Base-by-base conservation (phyloP, 2,113 vertebrate species). In the Prolemur simus region DNA sequence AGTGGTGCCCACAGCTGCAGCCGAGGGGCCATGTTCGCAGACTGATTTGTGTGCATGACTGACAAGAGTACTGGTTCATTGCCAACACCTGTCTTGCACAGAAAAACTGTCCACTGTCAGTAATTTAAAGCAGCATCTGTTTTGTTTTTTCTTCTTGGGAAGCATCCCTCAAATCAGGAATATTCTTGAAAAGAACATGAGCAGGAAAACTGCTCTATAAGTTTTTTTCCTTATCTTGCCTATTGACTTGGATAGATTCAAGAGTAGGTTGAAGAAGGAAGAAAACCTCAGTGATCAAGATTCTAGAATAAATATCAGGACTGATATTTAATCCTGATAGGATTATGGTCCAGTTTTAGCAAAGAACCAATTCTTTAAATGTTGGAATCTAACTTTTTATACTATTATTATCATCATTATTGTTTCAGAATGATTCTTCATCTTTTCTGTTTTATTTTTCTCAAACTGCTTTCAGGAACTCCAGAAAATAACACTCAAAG, bases 331-430 rank as follows among this genome's bases (percentile, higher is more conserved):
- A 54, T 96, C 85, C 94, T 90, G 68, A 58, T 85, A 87, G 77
- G 76, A 64, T 91, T 78, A 83, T 76, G 69, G 87, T 95, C 95
- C 89, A 87, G 20, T 96, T 96, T 94, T 98, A 98, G 97, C 97
- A 98, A 97, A 97, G 97, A 98, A 95, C 74, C 86, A 96, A 39
- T 87, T 94, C 71, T 69, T 94, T 89, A 64, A 56, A 73, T 77
- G 92, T 95, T 63, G 54, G 83, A 93, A 80, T 86, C 87, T 89
- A 86, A 74, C 37, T 80, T 94, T 95, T 76, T 91, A 42, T 95
- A 39, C 64, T 34, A 34, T 27, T 18, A 13, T 77, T 20, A 39
- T 82, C 20, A 3, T 80, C 63, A 3, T 78, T 92, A 49, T 12
- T 71, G 39, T 85, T 92, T 91, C 76, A 92, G 83, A 69, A 66